Evolutionary conservation across 1,140 invertebrate species (phyloP).

Genomic region (Aporrectodea caliginosa): DNA sequence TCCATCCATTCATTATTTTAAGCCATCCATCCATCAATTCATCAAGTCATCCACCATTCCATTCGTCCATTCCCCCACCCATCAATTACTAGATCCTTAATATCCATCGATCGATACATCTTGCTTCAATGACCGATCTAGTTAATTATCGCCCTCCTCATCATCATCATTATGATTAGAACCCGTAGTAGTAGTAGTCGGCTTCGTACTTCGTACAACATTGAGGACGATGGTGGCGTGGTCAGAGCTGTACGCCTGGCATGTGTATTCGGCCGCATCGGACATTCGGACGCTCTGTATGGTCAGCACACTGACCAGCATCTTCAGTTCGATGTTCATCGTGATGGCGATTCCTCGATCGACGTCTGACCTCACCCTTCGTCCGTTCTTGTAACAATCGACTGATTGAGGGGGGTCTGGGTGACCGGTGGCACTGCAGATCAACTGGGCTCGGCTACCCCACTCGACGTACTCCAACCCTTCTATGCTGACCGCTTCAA

Average conservation of each 20-base stretch:
- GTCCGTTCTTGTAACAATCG: conserved; percentile 45
- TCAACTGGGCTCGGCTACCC: conserved; percentile 38
- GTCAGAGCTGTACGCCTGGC: conserved; percentile 38
- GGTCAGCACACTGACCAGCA: conserved; percentile 41
- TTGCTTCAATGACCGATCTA: too few species aligned
- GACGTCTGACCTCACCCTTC: conserved; percentile 37
- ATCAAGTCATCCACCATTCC: too few species aligned
- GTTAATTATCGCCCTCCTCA: too few species aligned
- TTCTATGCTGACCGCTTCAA: conserved; percentile 40
- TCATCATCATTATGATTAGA: too few species aligned
- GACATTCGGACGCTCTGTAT: conserved; percentile 39
- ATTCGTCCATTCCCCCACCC: too few species aligned
- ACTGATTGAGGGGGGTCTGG: conserved; percentile 43
- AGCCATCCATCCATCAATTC: too few species aligned
- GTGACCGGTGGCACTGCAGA: conserved; percentile 44
- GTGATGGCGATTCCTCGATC: conserved; percentile 38
- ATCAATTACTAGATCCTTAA: too few species aligned
- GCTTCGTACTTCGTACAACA: too few species aligned
- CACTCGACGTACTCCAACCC: conserved; percentile 42
- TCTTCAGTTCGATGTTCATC: conserved; percentile 36
- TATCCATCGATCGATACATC: too few species aligned
- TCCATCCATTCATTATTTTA: too few species aligned
- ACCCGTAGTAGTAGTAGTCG: too few species aligned
- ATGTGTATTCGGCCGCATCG: conserved; percentile 44
- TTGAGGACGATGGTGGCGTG: too few species aligned